A percentile compares a stretch with the other conserved stretches of the same genome.
Conservation (phyloP, 2,888 invertebrate genomes). For the Hyposoter didymator region DNA sequence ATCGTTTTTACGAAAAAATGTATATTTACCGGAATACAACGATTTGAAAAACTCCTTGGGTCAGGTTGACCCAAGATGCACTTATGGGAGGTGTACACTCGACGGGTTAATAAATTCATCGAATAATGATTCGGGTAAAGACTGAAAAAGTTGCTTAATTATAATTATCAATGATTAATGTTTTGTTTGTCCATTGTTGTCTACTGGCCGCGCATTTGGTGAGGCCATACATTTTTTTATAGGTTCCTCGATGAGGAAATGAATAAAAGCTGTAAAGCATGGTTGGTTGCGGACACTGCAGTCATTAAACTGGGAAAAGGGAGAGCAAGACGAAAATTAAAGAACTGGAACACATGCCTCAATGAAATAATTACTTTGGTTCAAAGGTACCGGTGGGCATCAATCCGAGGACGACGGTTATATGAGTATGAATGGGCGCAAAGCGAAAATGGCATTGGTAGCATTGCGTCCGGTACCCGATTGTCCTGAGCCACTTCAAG, state of each 20-base stretch:
- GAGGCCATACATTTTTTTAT: neutral
- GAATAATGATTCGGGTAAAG: neutral
- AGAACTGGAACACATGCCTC: neutral
- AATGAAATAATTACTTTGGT: slow-evolving; percentile 29
- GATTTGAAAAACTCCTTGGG: no score
- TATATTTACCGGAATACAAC: no score
- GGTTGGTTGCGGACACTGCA: neutral
- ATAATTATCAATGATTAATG: neutral
- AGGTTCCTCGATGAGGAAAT: neutral
- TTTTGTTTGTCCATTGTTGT: neutral
- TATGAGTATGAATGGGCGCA: slow-evolving; percentile 96
- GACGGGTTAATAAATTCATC: neutral
- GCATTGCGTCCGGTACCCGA: slow-evolving; percentile 87
- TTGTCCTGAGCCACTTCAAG: slow-evolving; percentile 85
- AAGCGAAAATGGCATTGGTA: slow-evolving; percentile 90
- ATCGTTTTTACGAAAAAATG: no score
- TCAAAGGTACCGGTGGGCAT: slow-evolving; percentile 86
- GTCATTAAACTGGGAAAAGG: neutral
- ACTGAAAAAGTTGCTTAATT: neutral
- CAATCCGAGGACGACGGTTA: slow-evolving; percentile 96
- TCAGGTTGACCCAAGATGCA: no score
- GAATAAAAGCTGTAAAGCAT: neutral
- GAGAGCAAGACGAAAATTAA: neutral
- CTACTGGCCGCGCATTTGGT: neutral
- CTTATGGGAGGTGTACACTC: no score